A percentile compares a stretch with the other conserved stretches of the same genome.
These are phyloP conservation scores for Turritopsis dohrnii DNA, from an alignment of 30 jellyfish, hydroid and myxozoan species.

Conservation along the genomic window DNA sequence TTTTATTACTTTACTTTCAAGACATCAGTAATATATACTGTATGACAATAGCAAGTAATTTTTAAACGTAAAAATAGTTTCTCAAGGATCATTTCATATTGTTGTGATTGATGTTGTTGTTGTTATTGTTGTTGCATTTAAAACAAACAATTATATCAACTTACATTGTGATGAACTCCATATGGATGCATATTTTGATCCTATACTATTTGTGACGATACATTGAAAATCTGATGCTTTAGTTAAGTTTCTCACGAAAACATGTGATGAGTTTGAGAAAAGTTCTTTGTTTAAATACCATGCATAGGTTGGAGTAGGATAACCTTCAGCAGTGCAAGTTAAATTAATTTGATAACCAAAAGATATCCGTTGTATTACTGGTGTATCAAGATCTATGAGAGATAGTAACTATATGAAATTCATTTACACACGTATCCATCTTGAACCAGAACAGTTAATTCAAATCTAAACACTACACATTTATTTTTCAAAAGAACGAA, in stretches of 20 bases:
- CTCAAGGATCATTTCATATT: not conserved
- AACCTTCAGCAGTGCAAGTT: slow-evolving; percentile 11
- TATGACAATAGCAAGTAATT: not conserved
- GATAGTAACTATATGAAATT: not conserved
- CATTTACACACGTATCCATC: no score
- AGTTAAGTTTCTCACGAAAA: not conserved
- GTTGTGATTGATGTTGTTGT: not conserved
- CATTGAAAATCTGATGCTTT: not conserved
- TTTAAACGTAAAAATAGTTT: not conserved
- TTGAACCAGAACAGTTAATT: no score
- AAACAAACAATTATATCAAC: not conserved
- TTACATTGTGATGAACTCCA: not conserved
- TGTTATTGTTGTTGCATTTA: not conserved
- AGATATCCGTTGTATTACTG: slow-evolving; percentile 16
- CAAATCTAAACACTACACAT: no score
- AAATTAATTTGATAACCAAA: not conserved
- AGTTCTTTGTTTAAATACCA: not conserved
- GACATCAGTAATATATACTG: no score
- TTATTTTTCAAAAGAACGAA: no score
- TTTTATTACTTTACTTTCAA: no score
- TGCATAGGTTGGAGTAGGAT: slow-evolving; percentile 9
- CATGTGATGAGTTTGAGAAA: not conserved
- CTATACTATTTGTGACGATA: not conserved
- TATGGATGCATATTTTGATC: not conserved
- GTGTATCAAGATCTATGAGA: slow-evolving; percentile 28